Percentiles rank a stretch among this genome's conserved stretches.
phyloP scores from a whole-genome alignment of 2,797 vertebrate species.

The Gymnothorax reevesii region DNA sequence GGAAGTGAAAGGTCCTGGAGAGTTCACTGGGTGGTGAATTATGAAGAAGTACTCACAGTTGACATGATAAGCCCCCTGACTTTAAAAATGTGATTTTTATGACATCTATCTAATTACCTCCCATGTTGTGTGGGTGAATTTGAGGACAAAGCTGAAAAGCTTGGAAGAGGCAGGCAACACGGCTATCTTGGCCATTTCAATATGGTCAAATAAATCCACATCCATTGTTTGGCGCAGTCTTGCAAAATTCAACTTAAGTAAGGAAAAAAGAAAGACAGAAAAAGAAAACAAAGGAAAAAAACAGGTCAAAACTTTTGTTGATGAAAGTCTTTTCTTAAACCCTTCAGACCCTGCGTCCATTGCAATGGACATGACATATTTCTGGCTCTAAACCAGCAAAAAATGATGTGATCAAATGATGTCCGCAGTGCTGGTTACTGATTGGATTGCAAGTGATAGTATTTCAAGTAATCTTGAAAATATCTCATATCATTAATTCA shows the following conservation, averaged over 20 bases:
- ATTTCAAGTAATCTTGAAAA: no score
- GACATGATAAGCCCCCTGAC: slow-evolving; percentile 45
- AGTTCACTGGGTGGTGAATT: slow-evolving; percentile 73
- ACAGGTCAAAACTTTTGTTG: not conserved
- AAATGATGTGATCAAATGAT: no score
- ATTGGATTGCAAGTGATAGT: no score
- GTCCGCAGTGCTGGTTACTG: no score
- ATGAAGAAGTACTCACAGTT: slow-evolving; percentile 54
- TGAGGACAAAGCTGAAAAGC: slow-evolving; percentile 56
- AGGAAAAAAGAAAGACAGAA: not conserved
- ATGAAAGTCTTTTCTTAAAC: not conserved
- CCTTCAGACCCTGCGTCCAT: no score
- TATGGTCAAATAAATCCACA: not conserved
- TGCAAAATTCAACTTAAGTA: not conserved
- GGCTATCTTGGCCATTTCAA: slow-evolving; percentile 25
- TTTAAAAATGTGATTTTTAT: slow-evolving; percentile 61
- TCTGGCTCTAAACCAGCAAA: no score
- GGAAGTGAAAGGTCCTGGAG: slow-evolving; percentile 67
- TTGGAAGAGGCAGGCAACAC: slow-evolving; percentile 45
- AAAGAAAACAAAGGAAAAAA: not conserved
- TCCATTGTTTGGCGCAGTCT: not conserved
- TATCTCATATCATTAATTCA: no score
- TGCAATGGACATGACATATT: no score
- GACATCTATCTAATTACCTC: slow-evolving; percentile 67
- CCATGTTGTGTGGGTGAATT: slow-evolving; percentile 64